Evolutionary conservation across 2,797 vertebrate species (phyloP), one percentile per base, ranked within the genome.

Genomic region (Ciconia nigra): DNA sequence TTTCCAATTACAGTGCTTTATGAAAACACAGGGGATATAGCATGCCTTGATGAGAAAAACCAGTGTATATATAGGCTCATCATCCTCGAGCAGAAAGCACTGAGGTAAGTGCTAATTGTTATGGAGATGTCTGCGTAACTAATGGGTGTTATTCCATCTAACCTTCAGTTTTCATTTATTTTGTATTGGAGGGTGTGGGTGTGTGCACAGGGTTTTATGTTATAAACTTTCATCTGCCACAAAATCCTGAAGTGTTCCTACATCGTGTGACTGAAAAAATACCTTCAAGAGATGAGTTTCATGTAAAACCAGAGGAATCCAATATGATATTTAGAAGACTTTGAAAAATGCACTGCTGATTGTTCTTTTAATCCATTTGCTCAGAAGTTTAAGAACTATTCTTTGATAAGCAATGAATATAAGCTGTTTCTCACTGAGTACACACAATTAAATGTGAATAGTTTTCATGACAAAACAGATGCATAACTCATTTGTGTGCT

Each of bases 1-100:
- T 81, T 95, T 97, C 91, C 87, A 97, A 90, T 97, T 90, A 91
- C 9, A 85, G 89, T 67, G 89, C 79, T 96, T 96, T 94, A 85
- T 89, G 94, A 96, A 96, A 94, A 84, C 66, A 85, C 67, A 65
- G 13, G 82, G 83, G 81, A 96, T 71, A 82, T 10, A 73, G 89
- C 47, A 65, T 1, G 87, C 78, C 89, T 89, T 94, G 81, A 84
- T 76, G 87, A 96, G 93, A 92, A 95, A 96, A 94, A 82, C 3
- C 96, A 90, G 94, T 86, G 92, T 96, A 91, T 92, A 94, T 87
- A 82, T 67, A 94, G 67, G 90, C 73, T 96, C 86, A 96, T 96
- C 94, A 93, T 84, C 66, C 62, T 74, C 10, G 4, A 93, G 89
- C 85, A 90, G 87, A 87, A 91, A 83, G 83, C 76, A 94, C 85